phyloP scores from a whole-genome alignment of 2,797 vertebrate species.

The Dicrostonyx torquatus region DNA sequence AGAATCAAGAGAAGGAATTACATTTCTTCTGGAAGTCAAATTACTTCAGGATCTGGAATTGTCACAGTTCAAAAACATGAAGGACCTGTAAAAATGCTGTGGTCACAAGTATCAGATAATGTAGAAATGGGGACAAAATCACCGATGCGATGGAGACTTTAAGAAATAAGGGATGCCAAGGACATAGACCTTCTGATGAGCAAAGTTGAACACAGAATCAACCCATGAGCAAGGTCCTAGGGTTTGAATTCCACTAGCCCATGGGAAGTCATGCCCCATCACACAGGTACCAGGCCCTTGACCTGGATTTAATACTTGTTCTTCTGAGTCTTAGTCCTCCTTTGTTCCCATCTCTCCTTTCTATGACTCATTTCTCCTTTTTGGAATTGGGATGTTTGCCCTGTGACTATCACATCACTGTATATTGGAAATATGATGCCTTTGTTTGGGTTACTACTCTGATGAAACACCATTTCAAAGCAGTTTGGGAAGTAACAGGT shows the following conservation, averaged over 20 bases:
- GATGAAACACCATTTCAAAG: background rate
- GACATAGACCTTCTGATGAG: background rate
- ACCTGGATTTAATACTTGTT: background rate
- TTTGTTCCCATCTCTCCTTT: background rate
- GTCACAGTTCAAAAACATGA: background rate
- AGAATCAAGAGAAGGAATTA: background rate
- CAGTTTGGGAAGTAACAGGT: too few species aligned
- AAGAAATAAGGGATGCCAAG: background rate
- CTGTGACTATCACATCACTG: background rate
- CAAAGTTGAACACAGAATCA: background rate
- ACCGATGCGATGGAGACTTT: background rate
- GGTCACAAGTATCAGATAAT: background rate
- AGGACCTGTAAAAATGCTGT: background rate
- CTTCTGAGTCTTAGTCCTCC: background rate
- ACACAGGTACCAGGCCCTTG: background rate
- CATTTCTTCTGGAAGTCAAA: background rate
- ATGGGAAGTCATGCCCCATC: background rate
- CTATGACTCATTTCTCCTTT: background rate
- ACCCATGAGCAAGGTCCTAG: background rate
- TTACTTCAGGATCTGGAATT: background rate
- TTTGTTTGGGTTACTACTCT: background rate
- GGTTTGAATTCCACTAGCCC: too few species aligned
- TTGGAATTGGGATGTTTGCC: background rate
- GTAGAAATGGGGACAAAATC: background rate
- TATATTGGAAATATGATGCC: background rate